Evolutionary conservation across 2,797 vertebrate species (phyloP).

Genomic region (Cichlasoma orientale): DNA sequence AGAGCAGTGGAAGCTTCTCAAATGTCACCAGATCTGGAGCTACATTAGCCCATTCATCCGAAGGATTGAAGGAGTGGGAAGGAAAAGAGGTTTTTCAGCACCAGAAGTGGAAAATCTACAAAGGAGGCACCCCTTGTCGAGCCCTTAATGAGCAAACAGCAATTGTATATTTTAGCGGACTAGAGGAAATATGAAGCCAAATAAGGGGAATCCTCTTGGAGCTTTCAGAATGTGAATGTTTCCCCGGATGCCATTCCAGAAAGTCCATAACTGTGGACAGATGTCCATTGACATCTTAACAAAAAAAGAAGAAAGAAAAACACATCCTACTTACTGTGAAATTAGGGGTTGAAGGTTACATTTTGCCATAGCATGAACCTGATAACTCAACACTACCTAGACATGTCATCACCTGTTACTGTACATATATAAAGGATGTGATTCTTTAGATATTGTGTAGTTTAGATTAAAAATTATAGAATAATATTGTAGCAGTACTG

Average conservation of each 20-base stretch:
- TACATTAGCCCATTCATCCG: slow-evolving; percentile 50
- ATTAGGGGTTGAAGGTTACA: slow-evolving; percentile 24
- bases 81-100: slow-evolving; percentile 56
- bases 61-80: slow-evolving; percentile 16
- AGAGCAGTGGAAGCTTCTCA: slow-evolving; percentile 50
- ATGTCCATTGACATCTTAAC: not conserved
- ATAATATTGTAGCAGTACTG: not conserved
- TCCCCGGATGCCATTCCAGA: slow-evolving; percentile 13
- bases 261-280: not conserved
- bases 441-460: not conserved
- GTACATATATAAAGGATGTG: slow-evolving; percentile 39
- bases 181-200: slow-evolving; percentile 39
- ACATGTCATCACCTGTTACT: slow-evolving; percentile 54
- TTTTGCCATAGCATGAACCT: slow-evolving; percentile 36
- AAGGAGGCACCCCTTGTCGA: slow-evolving; percentile 62
- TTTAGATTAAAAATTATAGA: not conserved
- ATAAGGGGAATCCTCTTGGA: slow-evolving; percentile 41
- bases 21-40: slow-evolving; percentile 62
- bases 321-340: slow-evolving; percentile 23
- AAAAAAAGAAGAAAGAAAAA: slow-evolving; percentile 29
- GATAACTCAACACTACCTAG: slow-evolving; percentile 33
- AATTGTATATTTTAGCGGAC: slow-evolving; percentile 49
- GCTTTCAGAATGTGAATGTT: slow-evolving; percentile 30
- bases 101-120: slow-evolving; percentile 72
- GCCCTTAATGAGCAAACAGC: slow-evolving; percentile 46